Evolutionary conservation across 92 coral and sea anemone genomes (phyloP), one percentile per base, ranked within the genome.

Genomic region (Scolanthus callimorphus): DNA sequence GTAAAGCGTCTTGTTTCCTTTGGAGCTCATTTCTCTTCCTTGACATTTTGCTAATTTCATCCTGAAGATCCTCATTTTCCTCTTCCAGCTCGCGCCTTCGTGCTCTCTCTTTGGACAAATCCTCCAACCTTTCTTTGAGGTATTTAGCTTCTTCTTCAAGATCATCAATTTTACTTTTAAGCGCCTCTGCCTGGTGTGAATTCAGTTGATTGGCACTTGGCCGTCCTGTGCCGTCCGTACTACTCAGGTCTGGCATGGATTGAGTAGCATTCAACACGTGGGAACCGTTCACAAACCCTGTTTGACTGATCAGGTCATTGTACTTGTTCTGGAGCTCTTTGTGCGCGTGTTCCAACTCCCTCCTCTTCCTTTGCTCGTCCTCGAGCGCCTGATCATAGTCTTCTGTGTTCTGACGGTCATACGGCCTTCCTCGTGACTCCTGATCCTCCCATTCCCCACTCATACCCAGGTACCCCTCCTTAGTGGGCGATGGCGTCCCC

Each of bases 31-130:
- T 47, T 60, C 74, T 55, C 28, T 64, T 69, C 45, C 67, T 66
- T 2, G 51, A 25, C 62, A 60, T 62, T 69, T 85, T 73, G 45
- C 71, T 71, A n/a, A 83, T 65, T 48, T 76, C 84, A 29, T 68
- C 83, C 29, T 80, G 84, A 20, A 58, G 77, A 39, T 91, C 97
- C n/a, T 80, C 73, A 25, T 63, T 73, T 55, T 73, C 66, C 29
- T 80, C 73, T 38, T 80, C 87, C 17, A 84, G 70, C 24, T 84
- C 90, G 51, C 75, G 59, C 63, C 70, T 41, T 59, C 51, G 68
- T 51, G 39, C 67, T 28, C 69, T 70, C 70, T 88, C 88, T 30
- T 79, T 78, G 41, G 78, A 96, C 19, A 88, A 74, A n/a, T 72
- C 61, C 31, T 74, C 85, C 23, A 80, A 46, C 51, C 57, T 85